A percentile compares a stretch with the other conserved stretches of the same genome.
Conservation (phyloP, 2,888 invertebrate genomes). For the Artemia sinica region DNA sequence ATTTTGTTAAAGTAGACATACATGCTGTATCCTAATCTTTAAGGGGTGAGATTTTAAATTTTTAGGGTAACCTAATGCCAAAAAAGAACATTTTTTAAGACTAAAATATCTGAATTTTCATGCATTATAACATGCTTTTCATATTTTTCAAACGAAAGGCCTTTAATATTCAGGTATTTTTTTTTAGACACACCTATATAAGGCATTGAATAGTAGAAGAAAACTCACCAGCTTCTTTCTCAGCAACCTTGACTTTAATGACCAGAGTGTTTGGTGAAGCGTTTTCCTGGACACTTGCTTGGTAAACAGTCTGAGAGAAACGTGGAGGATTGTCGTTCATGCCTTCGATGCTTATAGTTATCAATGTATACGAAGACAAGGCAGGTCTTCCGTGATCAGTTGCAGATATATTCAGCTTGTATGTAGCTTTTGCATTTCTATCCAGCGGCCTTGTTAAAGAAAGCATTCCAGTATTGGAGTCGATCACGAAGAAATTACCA, state of each 20-base stretch:
- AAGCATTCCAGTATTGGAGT: constrained; percentile 57
- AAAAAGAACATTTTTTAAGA: too few relatives aligned
- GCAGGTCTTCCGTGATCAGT: constrained; percentile 65
- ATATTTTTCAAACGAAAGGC: too few relatives aligned
- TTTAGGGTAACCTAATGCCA: too few relatives aligned
- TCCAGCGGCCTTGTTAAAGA: constrained; percentile 49
- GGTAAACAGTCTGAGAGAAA: constrained; percentile 55
- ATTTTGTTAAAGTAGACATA: too few relatives aligned
- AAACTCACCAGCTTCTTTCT: constrained; percentile 46
- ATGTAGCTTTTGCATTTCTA: constrained; percentile 32
- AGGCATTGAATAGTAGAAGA: too few relatives aligned
- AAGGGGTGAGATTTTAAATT: too few relatives aligned
- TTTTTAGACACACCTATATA: too few relatives aligned
- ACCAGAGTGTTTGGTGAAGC: constrained; percentile 56
- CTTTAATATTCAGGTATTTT: too few relatives aligned
- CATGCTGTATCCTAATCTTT: too few relatives aligned
- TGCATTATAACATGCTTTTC: too few relatives aligned
- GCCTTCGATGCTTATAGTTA: constrained; percentile 48
- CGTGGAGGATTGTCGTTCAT: constrained; percentile 63
- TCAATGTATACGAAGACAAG: constrained; percentile 47
- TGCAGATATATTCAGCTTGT: constrained; percentile 59
- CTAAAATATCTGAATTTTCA: too few relatives aligned
- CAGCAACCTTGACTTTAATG: constrained; percentile 53
- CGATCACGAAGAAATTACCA: constrained; percentile 56
- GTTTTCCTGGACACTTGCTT: constrained; percentile 58